phyloP scores from a whole-genome alignment of 2,797 vertebrate species.

The Mycteria americana region DNA sequence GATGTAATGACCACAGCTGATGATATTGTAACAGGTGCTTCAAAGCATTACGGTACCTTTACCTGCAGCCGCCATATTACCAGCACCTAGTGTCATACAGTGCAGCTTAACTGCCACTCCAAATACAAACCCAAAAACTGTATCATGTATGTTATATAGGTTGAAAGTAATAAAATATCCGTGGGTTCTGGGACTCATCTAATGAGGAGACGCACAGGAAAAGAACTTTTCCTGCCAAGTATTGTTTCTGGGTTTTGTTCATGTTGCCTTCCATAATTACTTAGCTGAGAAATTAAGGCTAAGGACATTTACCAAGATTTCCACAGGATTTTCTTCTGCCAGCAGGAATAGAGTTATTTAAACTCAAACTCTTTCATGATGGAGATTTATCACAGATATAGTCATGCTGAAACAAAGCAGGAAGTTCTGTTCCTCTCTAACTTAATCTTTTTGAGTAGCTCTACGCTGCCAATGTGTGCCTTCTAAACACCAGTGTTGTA shows the following conservation, averaged over 20 bases:
- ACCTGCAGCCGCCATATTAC: neutral
- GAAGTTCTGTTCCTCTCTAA: neutral
- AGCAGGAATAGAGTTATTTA: neutral
- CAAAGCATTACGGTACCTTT: neutral
- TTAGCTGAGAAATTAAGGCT: neutral
- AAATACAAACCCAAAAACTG: neutral
- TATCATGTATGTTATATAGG: neutral
- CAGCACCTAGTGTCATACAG: neutral
- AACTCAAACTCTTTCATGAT: neutral
- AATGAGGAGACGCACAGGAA: neutral
- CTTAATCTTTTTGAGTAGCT: neutral
- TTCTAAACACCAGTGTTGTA: neutral
- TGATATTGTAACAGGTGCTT: neutral
- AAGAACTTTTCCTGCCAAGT: neutral
- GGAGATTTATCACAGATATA: neutral
- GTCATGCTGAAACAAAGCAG: neutral
- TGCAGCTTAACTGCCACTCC: neutral
- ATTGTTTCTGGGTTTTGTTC: neutral
- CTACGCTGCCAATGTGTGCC: neutral
- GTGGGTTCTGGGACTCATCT: neutral
- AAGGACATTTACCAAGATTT: neutral
- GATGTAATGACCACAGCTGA: neutral
- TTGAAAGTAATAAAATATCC: neutral
- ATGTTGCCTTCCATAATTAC: neutral
- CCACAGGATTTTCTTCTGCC: neutral